Base-by-base conservation (phyloP, 2,888 invertebrate species). In the Criorhina ranunculi region DNA sequence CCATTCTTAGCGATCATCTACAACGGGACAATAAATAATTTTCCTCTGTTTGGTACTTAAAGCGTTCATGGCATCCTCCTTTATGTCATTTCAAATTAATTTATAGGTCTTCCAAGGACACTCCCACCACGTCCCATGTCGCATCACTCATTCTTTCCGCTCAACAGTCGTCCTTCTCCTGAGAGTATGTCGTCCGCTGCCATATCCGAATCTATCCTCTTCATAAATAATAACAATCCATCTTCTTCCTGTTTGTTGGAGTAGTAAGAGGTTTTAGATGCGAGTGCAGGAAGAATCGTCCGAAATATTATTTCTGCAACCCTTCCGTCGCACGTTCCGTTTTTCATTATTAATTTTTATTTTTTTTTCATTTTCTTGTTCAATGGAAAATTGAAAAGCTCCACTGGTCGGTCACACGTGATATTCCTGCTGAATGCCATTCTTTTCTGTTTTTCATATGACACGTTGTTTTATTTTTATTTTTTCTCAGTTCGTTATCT, bases 181-280 rank as follows among this genome's bases (percentile, higher is more conserved):
- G 29, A 64, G 40, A 35, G 46, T 67, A 66, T 77, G 57, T 70
- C 70, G 57, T 76, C 59, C 40, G 70, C 31, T 77, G 77, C 57
- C 57, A 69, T 70, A 77, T 82, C 64, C 70, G 66, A 59, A 77
- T 76, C 77, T 60, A 70, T 82, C 53, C 59, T 57, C 64, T 77
- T 82, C 82, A 82, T 82, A 82, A 72, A 82, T 77, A 82, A 82
- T 82, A 82, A 77, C 82, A 82, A 82, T 82, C 57, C 77, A 77
- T 77, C 70, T 82, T 77, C 72, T 72, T 72, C 66, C 70, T 69
- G 67, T 33, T 62, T 62, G 37, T 37, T 15, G n/a, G 24, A 5
- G 57, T 11, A 17, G 8, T 12, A 44, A 12, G 49, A 19, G 4
- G 44, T 42, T 31, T 24, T 15, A n/a, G 57, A 33, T 53, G 46